phyloP scores from a whole-genome alignment of 2,797 vertebrate species.

The Erethizon dorsatum region DNA sequence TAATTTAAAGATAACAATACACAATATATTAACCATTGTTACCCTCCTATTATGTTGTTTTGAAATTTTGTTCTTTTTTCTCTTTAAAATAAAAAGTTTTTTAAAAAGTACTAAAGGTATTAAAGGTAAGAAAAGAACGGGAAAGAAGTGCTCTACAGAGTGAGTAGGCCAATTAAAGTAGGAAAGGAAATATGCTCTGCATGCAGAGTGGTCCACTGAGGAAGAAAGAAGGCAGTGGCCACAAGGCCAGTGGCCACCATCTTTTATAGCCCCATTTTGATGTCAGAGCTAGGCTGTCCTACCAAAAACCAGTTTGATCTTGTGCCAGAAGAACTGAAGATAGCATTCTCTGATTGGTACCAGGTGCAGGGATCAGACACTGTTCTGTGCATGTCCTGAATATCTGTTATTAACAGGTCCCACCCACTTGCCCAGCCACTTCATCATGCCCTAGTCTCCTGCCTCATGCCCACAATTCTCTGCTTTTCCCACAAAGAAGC shows the following conservation, averaged over 20 bases:
- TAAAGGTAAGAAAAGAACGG: not conserved
- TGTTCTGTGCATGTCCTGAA: not conserved
- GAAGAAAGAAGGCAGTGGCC: not conserved
- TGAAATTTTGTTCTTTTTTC: too few relatives aligned
- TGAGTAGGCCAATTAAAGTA: not conserved
- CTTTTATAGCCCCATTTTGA: not conserved
- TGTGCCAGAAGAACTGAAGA: not conserved
- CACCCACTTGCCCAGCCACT: not conserved
- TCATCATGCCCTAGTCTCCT: not conserved
- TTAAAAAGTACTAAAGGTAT: not conserved
- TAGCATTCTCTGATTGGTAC: not conserved
- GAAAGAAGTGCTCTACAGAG: not conserved
- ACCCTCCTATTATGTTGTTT: too few relatives aligned
- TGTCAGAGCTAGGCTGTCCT: not conserved
- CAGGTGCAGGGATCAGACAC: not conserved
- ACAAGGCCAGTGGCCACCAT: not conserved
- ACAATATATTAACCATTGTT: too few relatives aligned
- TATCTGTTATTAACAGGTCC: not conserved
- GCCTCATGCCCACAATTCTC: not conserved
- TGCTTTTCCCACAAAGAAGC: not conserved
- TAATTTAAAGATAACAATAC: too few relatives aligned
- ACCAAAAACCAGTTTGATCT: not conserved
- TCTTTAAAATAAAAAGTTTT: too few relatives aligned
- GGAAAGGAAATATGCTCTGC: not conserved
- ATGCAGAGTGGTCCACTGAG: not conserved